A percentile compares a stretch with the other conserved stretches of the same genome.
These are phyloP conservation scores for Callipepla californica DNA, from an alignment of 2,113 vertebrate species.

Conservation along the genomic window DNA sequence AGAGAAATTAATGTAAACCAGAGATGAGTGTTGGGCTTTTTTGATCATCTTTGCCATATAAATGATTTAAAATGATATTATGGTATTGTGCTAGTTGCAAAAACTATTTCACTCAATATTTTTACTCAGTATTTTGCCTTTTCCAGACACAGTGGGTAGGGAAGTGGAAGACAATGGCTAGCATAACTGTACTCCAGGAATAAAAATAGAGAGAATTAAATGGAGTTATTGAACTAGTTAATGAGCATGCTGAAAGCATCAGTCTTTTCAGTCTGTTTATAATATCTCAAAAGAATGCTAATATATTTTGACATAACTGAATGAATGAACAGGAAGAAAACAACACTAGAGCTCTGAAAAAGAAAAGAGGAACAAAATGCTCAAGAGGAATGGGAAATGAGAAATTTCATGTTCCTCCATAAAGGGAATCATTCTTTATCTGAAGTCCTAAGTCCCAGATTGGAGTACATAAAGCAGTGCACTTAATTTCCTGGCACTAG, in stretches of 20 bases:
- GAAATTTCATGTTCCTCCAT: not conserved
- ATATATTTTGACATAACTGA: not conserved
- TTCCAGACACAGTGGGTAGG: not conserved
- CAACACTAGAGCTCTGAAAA: not conserved
- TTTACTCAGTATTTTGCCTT: not conserved
- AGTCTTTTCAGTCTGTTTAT: not conserved
- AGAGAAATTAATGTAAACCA: not conserved
- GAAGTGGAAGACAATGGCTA: not conserved
- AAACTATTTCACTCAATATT: not conserved
- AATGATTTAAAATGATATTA: not conserved
- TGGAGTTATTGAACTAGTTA: not conserved
- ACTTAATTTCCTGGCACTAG: constrained; percentile 2
- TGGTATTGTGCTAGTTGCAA: not conserved
- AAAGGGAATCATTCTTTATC: constrained; percentile 3
- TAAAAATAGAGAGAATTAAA: not conserved
- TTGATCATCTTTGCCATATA: not conserved
- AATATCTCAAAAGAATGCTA: constrained; percentile 11
- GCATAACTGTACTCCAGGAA: not conserved
- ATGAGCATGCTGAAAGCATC: not conserved
- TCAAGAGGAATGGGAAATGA: constrained; percentile 10
- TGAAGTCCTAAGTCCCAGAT: not conserved
- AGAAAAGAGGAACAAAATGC: not conserved
- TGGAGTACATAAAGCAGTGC: constrained; percentile 21
- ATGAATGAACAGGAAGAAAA: constrained; percentile 2
- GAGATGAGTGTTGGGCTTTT: not conserved